Conservation (phyloP, 1,140 invertebrate species). For the Phortica variegata region DNA sequence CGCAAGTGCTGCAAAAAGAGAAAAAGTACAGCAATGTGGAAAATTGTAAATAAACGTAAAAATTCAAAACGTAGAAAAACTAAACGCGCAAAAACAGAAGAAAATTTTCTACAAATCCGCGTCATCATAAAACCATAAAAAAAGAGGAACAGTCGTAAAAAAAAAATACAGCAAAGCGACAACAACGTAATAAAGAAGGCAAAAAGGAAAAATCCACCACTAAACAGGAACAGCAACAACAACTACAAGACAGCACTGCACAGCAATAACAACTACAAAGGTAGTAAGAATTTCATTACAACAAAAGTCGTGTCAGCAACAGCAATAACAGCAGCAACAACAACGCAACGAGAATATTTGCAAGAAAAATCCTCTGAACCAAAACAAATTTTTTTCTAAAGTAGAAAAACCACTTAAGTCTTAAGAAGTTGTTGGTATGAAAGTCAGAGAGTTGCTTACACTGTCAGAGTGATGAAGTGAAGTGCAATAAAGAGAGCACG, state of each 20-base stretch:
- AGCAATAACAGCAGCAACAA: constrained; percentile 19
- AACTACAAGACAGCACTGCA: constrained; percentile 1
- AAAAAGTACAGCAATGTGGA: constrained; percentile 51
- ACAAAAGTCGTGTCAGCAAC: constrained; percentile 22
- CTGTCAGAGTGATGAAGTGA: no score
- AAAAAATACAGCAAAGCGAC: constrained; percentile 2
- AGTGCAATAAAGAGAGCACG: constrained; percentile 6
- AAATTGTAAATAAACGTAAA: constrained; percentile 53
- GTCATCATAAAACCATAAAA: constrained; percentile 31
- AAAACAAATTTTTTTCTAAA: constrained; percentile 46
- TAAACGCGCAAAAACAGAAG: constrained; percentile 55
- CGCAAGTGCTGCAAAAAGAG: constrained; percentile 9
- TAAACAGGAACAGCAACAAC: constrained; percentile 28
- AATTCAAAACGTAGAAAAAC: constrained; percentile 53
- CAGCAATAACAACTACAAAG: constrained; percentile 12
- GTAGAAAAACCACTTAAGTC: constrained; percentile 54
- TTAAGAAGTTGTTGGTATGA: constrained; percentile 33
- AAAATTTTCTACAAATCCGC: constrained; percentile 33
- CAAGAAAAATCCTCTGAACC: constrained; percentile 44
- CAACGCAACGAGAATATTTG: constrained; percentile 18
- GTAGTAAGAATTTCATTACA: constrained; percentile 46
- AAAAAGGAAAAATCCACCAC: constrained; percentile 39
- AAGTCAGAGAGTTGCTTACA: no score
- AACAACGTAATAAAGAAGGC: constrained; percentile 42
- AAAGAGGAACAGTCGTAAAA: constrained; percentile 14